A percentile compares a stretch with the other conserved stretches of the same genome.
Evolutionary conservation across 2,113 vertebrate genomes (phyloP).

Genomic region (Bubo blakistoni): DNA sequence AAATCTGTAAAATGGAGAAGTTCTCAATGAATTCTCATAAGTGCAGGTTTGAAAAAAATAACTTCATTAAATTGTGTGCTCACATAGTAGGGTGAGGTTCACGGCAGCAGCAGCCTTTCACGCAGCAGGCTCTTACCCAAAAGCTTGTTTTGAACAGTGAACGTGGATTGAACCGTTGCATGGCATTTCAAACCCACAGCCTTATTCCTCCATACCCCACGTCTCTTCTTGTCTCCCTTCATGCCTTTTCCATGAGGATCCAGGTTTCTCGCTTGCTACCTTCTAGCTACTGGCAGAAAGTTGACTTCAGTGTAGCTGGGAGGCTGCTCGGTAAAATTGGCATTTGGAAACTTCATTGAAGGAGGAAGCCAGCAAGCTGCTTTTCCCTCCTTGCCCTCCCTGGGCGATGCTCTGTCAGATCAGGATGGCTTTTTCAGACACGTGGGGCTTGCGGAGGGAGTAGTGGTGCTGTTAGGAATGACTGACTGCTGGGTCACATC

Average conservation of each 20-base stretch:
- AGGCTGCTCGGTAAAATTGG: not conserved
- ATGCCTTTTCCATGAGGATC: not conserved
- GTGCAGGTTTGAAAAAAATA: conserved; percentile 55
- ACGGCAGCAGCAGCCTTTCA: not conserved
- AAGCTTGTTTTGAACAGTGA: conserved; percentile 19
- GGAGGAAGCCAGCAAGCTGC: not conserved
- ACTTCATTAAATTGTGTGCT: not conserved
- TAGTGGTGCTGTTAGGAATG: not conserved
- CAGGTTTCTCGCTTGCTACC: not conserved
- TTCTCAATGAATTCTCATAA: conserved; percentile 50
- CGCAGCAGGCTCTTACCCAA: not conserved
- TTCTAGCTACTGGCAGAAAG: not conserved
- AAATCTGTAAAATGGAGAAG: conserved; percentile 71
- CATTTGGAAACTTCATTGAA: not conserved
- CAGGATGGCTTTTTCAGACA: not conserved
- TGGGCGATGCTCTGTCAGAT: not conserved
- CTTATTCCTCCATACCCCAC: not conserved
- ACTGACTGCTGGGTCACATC: not conserved
- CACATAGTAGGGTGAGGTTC: not conserved
- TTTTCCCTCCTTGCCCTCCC: not conserved
- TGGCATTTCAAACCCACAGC: conserved; percentile 24
- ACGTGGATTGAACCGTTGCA: not conserved
- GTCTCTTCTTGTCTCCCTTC: not conserved
- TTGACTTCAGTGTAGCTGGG: not conserved
- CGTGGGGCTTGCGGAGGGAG: not conserved